Base-by-base conservation (phyloP, 2,797 vertebrate genomes). In the Hippocampus kuda region DNA sequence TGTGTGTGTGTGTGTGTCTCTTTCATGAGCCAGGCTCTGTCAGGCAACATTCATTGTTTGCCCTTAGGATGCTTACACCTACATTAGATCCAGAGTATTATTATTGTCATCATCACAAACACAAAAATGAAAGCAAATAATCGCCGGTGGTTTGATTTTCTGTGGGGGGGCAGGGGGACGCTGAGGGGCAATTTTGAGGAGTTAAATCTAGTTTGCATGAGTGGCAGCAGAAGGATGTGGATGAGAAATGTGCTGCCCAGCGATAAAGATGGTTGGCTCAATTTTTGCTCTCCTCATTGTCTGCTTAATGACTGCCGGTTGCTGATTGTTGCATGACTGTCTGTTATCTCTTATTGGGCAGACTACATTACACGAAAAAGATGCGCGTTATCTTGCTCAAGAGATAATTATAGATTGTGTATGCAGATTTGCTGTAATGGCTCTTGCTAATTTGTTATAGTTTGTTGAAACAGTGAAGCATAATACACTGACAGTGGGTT, bases 161-260 rank as follows among this genome's bases (percentile, higher is more conserved):
- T 18, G 24, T 46, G 34, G 34, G 34, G 5, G 34, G 34, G 34
- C 1, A 15, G 27, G 42, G 16, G 44, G 20, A 65, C 44, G 27
- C 30, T 27, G 63, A 26, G 24, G 8, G 66, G 72, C 78, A 85
- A 86, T 85, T 87, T 80, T 74, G 78, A 73, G 73, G 77, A 84
- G 84, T 82, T 86, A 88, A 89, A 88, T 87, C 86, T 72, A 72
- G 81, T 78, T 83, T 1, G 73, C 77, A 81, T 81, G 81, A 83
- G 78, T 81, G 81, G 76, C 79, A 80, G 82, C 80, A 77, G 76
- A 82, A 82, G 73, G 72, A 74, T 79, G 72, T 70, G 74, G 80
- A 85, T 85, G 83, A 85, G 83, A 85, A 87, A 89, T 88, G 83
- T 88, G 86, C 77, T 75, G 69, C 79, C 79, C 49, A 46, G 83